These are phyloP conservation scores for Drosophila saltans DNA, from an alignment of 1,140 invertebrate genomes.

Conservation along the genomic window DNA sequence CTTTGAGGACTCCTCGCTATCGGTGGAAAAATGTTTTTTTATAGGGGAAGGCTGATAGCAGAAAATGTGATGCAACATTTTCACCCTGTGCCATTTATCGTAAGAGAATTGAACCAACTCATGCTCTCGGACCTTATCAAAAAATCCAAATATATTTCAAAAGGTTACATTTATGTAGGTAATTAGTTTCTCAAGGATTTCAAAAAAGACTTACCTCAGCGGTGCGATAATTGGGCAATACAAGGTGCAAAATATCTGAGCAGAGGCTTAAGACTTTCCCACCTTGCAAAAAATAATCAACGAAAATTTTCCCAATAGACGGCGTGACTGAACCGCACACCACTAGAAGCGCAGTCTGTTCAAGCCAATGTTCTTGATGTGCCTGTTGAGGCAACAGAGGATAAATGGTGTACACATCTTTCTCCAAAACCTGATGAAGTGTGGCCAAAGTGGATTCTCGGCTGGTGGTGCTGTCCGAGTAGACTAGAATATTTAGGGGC, in stretches of 20 bases:
- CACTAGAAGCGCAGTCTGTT: conserved; percentile 89
- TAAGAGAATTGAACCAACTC: conserved; percentile 93
- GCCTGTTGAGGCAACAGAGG: conserved; percentile 87
- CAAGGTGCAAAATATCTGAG: conserved; percentile 90
- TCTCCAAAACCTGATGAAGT: conserved; percentile 87
- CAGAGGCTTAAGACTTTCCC: conserved; percentile 92
- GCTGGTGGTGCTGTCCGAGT: conserved; percentile 89
- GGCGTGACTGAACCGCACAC: conserved; percentile 89
- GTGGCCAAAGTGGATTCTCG: conserved; percentile 89
- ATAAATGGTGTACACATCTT: conserved; percentile 91
- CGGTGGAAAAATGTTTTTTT: conserved; percentile 90
- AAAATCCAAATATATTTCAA: no score
- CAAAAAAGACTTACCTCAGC: conserved; percentile 86
- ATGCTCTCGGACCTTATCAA: conserved; percentile 88
- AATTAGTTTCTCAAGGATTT: no score
- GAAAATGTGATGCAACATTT: conserved; percentile 93
- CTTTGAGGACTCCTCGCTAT: conserved; percentile 84
- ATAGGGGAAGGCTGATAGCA: conserved; percentile 93
- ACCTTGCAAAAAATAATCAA: conserved; percentile 89
- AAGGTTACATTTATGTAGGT: no score
- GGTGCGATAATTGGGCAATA: conserved; percentile 91
- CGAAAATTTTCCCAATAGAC: conserved; percentile 86
- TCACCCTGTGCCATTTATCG: conserved; percentile 91
- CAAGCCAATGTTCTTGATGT: conserved; percentile 87
- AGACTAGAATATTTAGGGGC: conserved; percentile 93